phyloP scores from a whole-genome alignment of 2,113 vertebrate genomes.

The Ploceus nigricollis region DNA sequence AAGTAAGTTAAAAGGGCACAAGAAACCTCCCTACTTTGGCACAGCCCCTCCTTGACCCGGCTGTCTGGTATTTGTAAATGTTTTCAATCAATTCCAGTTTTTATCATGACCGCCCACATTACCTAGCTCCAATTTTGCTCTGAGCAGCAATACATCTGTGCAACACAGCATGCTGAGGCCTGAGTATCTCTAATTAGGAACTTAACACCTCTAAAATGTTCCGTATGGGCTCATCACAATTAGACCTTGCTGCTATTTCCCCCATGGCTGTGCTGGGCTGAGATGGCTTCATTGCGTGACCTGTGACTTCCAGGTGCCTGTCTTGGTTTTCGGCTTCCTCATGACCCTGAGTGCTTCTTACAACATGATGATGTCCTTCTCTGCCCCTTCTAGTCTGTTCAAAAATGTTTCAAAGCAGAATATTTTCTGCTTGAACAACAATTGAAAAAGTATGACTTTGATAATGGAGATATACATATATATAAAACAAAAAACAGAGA shows the following conservation, averaged over 20 bases:
- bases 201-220: constrained; percentile 44
- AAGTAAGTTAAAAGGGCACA: not conserved
- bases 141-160: constrained; percentile 7
- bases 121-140: not conserved
- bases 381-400: not conserved
- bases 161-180: not conserved
- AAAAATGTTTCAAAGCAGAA: not conserved
- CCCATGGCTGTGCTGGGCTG: not conserved
- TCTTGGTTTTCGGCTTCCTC: not conserved
- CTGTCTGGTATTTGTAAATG: constrained; percentile 33
- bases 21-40: not conserved
- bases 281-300: not conserved
- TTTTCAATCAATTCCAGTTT: constrained; percentile 45
- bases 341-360: not conserved
- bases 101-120: constrained; percentile 13
- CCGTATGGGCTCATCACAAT: constrained; percentile 15
- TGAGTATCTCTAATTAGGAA: constrained; percentile 47
- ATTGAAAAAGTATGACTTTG: not conserved
- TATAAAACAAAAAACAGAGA: not conserved
- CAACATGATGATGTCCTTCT: not conserved
- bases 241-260: not conserved
- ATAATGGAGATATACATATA: not conserved
- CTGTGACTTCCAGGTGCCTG: not conserved
- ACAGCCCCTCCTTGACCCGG: constrained; percentile 22
- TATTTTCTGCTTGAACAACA: not conserved